These are phyloP conservation scores for Brachionus koreanus DNA, from an alignment of 1,140 invertebrate genomes.

Conservation along the genomic window DNA sequence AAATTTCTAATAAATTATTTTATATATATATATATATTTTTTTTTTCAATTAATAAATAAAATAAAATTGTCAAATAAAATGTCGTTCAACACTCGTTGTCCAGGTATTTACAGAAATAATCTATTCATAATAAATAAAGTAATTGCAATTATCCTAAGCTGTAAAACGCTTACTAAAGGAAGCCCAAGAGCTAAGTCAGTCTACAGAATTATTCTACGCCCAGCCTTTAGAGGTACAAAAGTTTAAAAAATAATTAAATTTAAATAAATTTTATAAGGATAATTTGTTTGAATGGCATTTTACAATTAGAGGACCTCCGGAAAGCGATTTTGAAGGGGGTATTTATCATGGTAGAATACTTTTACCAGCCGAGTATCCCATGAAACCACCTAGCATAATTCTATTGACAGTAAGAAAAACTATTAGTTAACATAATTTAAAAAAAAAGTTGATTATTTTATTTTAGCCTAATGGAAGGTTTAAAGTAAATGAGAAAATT, in stretches of 20 bases:
- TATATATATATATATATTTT: neutral
- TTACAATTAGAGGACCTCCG: constrained; percentile 80
- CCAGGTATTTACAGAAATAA: neutral
- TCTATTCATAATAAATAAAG: neutral
- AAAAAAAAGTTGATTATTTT: constrained; percentile 48
- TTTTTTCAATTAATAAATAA: neutral
- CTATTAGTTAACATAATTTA: neutral
- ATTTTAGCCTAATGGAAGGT: constrained; percentile 81
- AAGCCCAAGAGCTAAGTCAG: constrained; percentile 77
- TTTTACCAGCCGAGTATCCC: constrained; percentile 83
- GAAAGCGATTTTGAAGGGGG: constrained; percentile 83
- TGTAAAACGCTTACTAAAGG: constrained; percentile 87
- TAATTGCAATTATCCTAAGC: constrained; percentile 54
- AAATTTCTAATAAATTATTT: constrained; percentile 19
- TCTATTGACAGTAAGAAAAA: constrained; percentile 71
- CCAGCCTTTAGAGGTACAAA: constrained; percentile 69
- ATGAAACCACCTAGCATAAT: constrained; percentile 97
- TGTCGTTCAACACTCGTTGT: constrained; percentile 41
- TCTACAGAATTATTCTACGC: constrained; percentile 86
- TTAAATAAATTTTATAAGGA: constrained; percentile 61
- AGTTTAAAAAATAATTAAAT: neutral
- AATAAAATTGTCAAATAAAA: neutral
- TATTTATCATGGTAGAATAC: constrained; percentile 82
- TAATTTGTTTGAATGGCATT: constrained; percentile 97
- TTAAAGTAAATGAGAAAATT: constrained; percentile 90